Percentiles rank a stretch among this genome's conserved stretches.
phyloP scores from a whole-genome alignment of 2,113 vertebrate genomes.

The Tringa solitaria region DNA sequence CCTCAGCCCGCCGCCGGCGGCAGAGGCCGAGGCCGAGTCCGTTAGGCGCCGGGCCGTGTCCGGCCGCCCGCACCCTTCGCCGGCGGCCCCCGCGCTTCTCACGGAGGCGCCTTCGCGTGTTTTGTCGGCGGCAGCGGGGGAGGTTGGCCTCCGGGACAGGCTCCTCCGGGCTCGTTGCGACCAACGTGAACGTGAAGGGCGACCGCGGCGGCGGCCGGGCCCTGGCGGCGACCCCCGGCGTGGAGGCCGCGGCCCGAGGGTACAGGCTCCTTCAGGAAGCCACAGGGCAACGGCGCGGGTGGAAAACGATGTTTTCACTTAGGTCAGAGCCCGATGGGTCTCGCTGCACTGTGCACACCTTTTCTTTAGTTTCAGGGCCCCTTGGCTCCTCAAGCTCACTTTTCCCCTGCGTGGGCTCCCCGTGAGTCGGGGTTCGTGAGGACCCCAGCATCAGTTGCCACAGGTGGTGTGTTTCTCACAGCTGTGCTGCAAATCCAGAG shows the following conservation, averaged over 20 bases:
- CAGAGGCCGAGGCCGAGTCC: too few relatives aligned
- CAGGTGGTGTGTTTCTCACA: not conserved
- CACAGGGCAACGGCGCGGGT: not conserved
- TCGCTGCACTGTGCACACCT: fast-evolving
- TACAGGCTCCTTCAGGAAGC: not conserved
- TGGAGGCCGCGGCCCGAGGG: not conserved
- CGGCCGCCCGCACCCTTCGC: not conserved
- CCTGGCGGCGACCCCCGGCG: too few relatives aligned
- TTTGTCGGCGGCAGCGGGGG: not conserved
- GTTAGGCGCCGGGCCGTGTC: too few relatives aligned
- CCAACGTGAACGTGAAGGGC: too few relatives aligned
- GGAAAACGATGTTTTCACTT: not conserved
- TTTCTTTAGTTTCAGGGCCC: too few relatives aligned
- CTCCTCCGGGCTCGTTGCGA: not conserved
- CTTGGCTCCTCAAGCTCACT: too few relatives aligned
- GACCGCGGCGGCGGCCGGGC: not conserved
- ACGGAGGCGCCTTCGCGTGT: too few relatives aligned
- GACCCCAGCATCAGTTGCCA: fast-evolving
- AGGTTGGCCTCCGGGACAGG: not conserved
- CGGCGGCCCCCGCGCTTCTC: too few relatives aligned
- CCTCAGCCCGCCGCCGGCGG: too few relatives aligned
- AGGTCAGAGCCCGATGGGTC: not conserved
- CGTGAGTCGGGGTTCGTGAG: not conserved
- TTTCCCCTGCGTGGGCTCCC: not conserved
- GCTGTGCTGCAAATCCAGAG: not conserved